Evolutionary conservation across 1,140 invertebrate species (phyloP), one percentile per base, ranked within the genome.

Genomic region (Apis florea): DNA sequence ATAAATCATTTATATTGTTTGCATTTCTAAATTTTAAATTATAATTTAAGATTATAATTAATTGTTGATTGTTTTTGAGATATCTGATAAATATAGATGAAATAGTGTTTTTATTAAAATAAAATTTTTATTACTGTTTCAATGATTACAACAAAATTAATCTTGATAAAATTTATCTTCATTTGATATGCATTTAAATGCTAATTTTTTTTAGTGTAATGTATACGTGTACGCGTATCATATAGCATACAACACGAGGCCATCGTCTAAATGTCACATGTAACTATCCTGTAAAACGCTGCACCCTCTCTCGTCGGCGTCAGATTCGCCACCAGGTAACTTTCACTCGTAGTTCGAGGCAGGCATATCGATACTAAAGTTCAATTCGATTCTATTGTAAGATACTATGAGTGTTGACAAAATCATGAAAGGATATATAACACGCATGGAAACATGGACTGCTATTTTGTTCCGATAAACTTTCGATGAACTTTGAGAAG

Each of bases 221-320:
- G 31, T 40, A 40, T 40, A 40, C 5, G 0, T 40, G 6, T 0
- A 40, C 2, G 31, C 31, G 31, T 40, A 40, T 40, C 31, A 40
- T 40, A 40, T 40, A 40, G 5, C 24, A 26, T 54, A 13, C 9
- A 54, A n/a, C 49, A 51, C 51, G 53, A 26, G 47, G 51, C 63
- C 77, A 64, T 40, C 53, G 51, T 84, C 79, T 86, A 86, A 86
- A 86, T 86, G 85, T 86, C 85, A 86, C 75, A 63, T 85, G 69
- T 86, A 82, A 82, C 73, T 78, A 69, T 85, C 58, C 72, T 49
- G 49, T 58, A 58, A 58, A 74, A 66, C 49, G 73, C 72, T 77
- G 73, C 77, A 78, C 83, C 78, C 64, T 86, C 69, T 74, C 81
- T 49, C 64, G 72, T 49, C 56, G 15, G 66, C 47, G 74, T 75